Conservation (phyloP, 2,113 vertebrate species). For the Cottus gobio region DNA sequence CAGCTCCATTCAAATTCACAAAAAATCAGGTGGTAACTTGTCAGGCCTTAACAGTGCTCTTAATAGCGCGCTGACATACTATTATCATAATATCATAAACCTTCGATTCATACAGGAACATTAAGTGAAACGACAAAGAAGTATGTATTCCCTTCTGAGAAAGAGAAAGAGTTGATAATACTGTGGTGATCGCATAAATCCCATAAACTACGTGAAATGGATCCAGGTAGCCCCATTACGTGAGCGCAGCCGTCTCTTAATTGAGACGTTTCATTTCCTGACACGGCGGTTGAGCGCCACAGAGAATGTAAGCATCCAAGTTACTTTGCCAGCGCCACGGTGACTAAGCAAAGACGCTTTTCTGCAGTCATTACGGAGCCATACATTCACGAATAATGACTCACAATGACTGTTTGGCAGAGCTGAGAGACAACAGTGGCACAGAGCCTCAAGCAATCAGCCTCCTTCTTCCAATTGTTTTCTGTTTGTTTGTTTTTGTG, state of each 20-base stretch:
- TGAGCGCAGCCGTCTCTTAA: neutral
- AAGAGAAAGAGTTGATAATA: neutral
- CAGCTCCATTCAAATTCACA: no score
- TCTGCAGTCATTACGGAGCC: conserved; percentile 44
- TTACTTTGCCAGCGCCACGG: conserved; percentile 10
- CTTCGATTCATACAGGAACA: neutral
- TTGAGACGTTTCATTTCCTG: conserved; percentile 27
- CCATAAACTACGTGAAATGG: neutral
- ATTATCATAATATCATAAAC: neutral
- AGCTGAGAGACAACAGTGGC: conserved; percentile 55
- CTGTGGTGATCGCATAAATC: neutral
- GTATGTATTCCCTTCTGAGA: neutral
- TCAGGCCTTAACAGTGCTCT: no score
- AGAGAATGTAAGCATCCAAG: conserved; percentile 32
- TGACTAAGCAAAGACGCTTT: conserved; percentile 7
- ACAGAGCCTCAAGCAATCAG: conserved; percentile 39
- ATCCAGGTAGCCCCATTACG: neutral
- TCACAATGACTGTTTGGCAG: conserved; percentile 49
- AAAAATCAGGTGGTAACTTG: neutral
- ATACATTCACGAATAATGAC: conserved; percentile 57
- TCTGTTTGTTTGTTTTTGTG: neutral
- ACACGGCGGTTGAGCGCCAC: conserved; percentile 3
- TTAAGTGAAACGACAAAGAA: neutral
- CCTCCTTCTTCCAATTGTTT: conserved; percentile 26
- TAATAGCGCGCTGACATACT: no score